Percentiles rank a stretch among this genome's conserved stretches.
Evolutionary conservation across 2,888 invertebrate species (phyloP).

Genomic region (Euplexia lucipara): DNA sequence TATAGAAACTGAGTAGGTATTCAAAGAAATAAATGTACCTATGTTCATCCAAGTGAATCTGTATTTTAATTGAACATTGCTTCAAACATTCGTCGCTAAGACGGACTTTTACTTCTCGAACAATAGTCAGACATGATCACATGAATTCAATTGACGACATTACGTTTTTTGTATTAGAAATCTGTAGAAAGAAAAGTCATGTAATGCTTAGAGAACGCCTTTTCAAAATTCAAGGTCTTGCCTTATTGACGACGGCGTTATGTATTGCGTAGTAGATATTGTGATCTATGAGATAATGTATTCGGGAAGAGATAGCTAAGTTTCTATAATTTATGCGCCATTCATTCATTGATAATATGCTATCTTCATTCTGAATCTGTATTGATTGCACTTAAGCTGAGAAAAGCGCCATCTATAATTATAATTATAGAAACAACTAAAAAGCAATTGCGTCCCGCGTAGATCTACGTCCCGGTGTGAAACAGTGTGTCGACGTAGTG

Average conservation of each 20-base stretch:
- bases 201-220: slow-evolving; percentile 33
- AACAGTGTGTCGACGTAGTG: neutral
- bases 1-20: neutral
- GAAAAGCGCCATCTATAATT: slow-evolving; percentile 37
- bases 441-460: no score
- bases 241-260: slow-evolving; percentile 26
- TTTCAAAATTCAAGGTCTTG: slow-evolving; percentile 53
- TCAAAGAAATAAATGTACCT: slow-evolving; percentile 22
- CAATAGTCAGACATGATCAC: slow-evolving; percentile 20
- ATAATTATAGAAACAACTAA: no score
- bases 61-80: slow-evolving; percentile 26
- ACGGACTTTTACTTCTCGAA: slow-evolving; percentile 21
- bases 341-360: slow-evolving; percentile 57
- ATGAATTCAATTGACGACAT: slow-evolving; percentile 36
- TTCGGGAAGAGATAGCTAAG: slow-evolving; percentile 43
- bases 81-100: slow-evolving; percentile 27
- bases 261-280: slow-evolving; percentile 50
- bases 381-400: slow-evolving; percentile 43
- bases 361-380: slow-evolving; percentile 40
- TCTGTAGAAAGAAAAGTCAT: slow-evolving; percentile 36
- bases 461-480: no score
- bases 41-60: slow-evolving; percentile 43
- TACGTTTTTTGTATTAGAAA: slow-evolving; percentile 45
- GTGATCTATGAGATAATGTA: slow-evolving; percentile 57
- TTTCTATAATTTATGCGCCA: slow-evolving; percentile 39